These are phyloP conservation scores for Falcaria lacertinaria DNA, from an alignment of 2,888 invertebrate species.

Conservation along the genomic window DNA sequence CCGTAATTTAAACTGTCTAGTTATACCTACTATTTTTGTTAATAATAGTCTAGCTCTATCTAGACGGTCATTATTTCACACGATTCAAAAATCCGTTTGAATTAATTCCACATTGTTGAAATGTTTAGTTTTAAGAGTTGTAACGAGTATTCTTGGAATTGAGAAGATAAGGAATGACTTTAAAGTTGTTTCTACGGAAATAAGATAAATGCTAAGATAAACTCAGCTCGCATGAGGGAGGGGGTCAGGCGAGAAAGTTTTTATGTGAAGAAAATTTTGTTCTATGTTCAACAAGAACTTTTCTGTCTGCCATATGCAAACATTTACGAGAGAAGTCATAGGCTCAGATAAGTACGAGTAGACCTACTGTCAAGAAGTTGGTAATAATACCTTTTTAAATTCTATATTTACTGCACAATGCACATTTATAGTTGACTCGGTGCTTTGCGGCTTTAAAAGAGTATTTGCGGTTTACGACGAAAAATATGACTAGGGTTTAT, in stretches of 20 bases:
- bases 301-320: conserved; percentile 9
- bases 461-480: conserved; percentile 52
- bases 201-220: conserved; percentile 67
- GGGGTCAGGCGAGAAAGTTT: conserved; percentile 49
- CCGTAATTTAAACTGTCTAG: too few relatives aligned
- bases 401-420: conserved; percentile 48
- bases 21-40: too few relatives aligned
- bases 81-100: neutral
- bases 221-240: conserved; percentile 31
- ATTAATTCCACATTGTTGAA: conserved; percentile 9
- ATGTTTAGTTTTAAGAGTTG: conserved; percentile 22
- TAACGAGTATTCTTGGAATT: conserved; percentile 49
- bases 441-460: conserved; percentile 53
- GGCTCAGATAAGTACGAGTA: too few relatives aligned
- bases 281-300: conserved; percentile 9
- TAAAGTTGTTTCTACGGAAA: conserved; percentile 64
- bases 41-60: too few relatives aligned
- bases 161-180: conserved; percentile 47
- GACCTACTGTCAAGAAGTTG: conserved; percentile 5
- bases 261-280: conserved; percentile 27
- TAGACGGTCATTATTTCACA: too few relatives aligned
- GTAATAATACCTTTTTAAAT: conserved; percentile 33
- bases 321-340: too few relatives aligned
- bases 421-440: conserved; percentile 39
- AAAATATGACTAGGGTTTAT: conserved; percentile 53